These are phyloP conservation scores for Azemiops feae DNA, from an alignment of 2,113 vertebrate genomes.

Conservation along the genomic window DNA sequence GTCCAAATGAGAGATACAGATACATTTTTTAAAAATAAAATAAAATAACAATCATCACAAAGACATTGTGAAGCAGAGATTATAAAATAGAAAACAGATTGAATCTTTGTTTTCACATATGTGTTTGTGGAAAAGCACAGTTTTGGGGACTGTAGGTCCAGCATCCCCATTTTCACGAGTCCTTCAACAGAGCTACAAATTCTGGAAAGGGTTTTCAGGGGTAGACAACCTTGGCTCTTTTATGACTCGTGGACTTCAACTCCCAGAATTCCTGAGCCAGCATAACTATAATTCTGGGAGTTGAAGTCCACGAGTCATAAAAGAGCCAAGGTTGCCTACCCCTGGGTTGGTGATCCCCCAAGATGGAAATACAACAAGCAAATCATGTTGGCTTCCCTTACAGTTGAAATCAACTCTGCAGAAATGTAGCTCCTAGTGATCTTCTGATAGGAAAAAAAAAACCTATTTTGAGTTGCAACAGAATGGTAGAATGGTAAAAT, in stretches of 20 bases:
- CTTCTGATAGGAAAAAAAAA: not conserved
- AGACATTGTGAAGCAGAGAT: not conserved
- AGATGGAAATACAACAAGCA: not conserved
- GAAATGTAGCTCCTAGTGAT: not conserved
- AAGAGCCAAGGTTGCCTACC: too few relatives aligned
- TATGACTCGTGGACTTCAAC: too few relatives aligned
- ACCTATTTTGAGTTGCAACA: not conserved
- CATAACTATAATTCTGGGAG: too few relatives aligned
- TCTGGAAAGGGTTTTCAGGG: not conserved
- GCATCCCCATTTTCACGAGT: not conserved
- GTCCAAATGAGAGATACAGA: not conserved
- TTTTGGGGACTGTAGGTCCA: not conserved
- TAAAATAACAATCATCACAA: not conserved
- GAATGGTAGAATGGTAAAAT: not conserved
- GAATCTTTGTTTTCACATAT: not conserved
- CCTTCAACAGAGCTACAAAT: not conserved
- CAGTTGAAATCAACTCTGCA: not conserved
- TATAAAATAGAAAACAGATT: not conserved
- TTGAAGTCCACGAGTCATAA: too few relatives aligned
- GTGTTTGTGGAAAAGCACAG: not conserved
- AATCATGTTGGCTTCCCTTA: not conserved
- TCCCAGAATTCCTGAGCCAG: too few relatives aligned
- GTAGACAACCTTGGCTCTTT: too few relatives aligned
- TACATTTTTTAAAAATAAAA: conserved; percentile 13
- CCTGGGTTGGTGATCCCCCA: not conserved